Evolutionary conservation across 2,113 vertebrate genomes (phyloP).

Genomic region (Athene cunicularia): DNA sequence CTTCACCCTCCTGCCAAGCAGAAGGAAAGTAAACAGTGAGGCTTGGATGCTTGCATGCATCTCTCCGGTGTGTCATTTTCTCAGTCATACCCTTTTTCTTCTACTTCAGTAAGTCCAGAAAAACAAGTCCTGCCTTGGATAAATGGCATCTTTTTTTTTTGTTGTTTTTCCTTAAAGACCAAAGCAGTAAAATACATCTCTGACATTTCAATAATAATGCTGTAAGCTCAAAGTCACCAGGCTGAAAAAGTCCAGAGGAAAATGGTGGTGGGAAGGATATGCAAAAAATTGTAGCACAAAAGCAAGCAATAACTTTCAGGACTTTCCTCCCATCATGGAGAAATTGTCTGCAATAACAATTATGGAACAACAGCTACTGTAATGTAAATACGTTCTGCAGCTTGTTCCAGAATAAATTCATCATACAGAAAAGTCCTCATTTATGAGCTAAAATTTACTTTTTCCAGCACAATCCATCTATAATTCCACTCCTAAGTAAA

Average conservation of each 20-base stretch:
- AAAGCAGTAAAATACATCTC: background rate
- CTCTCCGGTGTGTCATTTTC: background rate
- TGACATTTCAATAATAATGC: background rate
- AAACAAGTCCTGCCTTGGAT: conserved; percentile 16
- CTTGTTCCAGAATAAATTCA: background rate
- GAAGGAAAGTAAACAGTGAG: background rate
- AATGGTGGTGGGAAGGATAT: background rate
- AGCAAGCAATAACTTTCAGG: background rate
- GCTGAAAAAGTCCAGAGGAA: background rate
- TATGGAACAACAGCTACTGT: background rate
- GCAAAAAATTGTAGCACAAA: background rate
- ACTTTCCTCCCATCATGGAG: background rate
- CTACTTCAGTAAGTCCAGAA: background rate
- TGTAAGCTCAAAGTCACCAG: background rate
- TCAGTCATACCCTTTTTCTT: background rate
- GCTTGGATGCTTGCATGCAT: background rate
- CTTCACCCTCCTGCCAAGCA: background rate
- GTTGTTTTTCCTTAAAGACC: no score
- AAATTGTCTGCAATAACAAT: background rate
- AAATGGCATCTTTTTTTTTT: background rate
- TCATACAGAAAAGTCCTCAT: background rate
- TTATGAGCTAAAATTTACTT: background rate
- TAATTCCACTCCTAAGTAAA: background rate
- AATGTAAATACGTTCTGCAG: background rate
- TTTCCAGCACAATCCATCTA: background rate